These are phyloP conservation scores for Clarias magur DNA, from an alignment of 2,113 vertebrate species.

Conservation along the genomic window DNA sequence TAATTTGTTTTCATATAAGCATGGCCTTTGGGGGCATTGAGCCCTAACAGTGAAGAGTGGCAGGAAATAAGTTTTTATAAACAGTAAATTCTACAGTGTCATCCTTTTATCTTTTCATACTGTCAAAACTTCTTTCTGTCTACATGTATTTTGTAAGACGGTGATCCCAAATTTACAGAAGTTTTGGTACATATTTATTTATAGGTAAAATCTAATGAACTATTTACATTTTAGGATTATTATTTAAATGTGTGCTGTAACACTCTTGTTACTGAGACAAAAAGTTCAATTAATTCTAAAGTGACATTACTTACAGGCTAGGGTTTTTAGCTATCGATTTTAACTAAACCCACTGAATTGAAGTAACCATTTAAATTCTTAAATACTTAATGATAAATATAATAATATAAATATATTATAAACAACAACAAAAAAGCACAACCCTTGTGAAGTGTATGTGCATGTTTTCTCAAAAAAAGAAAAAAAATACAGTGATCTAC, in stretches of 20 bases:
- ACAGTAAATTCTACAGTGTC: background rate
- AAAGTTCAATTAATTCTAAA: background rate
- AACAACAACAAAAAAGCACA: too few species aligned
- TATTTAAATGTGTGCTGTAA: background rate
- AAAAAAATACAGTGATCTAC: background rate
- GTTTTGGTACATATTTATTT: background rate
- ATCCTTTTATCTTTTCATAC: background rate
- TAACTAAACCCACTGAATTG: background rate
- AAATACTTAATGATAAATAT: background rate
- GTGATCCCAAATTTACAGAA: background rate
- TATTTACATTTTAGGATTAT: background rate
- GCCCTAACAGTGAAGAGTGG: background rate
- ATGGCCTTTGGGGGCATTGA: background rate
- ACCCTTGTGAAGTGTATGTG: background rate
- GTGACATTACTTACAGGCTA: background rate
- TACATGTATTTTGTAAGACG: background rate
- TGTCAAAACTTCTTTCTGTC: background rate
- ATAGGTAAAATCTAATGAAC: background rate
- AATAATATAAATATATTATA: background rate
- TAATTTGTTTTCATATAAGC: background rate
- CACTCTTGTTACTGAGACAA: background rate
- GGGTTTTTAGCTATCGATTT: background rate
- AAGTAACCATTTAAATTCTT: background rate
- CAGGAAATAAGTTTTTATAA: background rate
- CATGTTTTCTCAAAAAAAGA: background rate